phyloP scores from a whole-genome alignment of 2,113 vertebrate genomes.

The Dendrocopos noguchii region DNA sequence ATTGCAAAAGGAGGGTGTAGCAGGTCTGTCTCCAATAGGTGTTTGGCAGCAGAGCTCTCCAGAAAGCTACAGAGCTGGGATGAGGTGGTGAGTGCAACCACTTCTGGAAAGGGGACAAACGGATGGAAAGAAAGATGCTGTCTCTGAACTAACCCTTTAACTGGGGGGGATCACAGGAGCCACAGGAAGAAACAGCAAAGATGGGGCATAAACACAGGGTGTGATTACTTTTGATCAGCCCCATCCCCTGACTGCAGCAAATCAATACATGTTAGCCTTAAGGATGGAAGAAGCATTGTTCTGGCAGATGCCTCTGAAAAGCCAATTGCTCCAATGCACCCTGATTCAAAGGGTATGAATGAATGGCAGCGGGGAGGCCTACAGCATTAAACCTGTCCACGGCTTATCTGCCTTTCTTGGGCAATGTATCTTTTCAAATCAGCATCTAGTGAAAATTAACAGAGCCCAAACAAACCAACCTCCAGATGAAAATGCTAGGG shows the following conservation, averaged over 20 bases:
- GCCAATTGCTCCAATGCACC: accelerated
- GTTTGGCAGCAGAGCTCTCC: not conserved
- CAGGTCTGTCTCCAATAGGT: not conserved
- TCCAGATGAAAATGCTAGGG: not conserved
- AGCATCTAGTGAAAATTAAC: not conserved
- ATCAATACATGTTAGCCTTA: not conserved
- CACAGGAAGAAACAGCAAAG: not conserved
- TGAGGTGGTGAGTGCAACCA: not conserved
- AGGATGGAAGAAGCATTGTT: not conserved
- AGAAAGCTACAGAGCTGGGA: not conserved
- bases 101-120: not conserved
- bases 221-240: not conserved
- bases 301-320: not conserved
- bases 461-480: not conserved
- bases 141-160: not conserved
- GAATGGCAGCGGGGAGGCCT: not conserved
- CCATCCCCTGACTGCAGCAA: not conserved
- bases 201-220: not conserved
- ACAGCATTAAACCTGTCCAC: not conserved
- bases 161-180: not conserved
- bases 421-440: not conserved
- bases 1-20: not conserved
- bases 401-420: not conserved
- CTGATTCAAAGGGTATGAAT: not conserved
- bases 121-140: not conserved